These are phyloP conservation scores for Dioctria linearis DNA, from an alignment of 2,888 invertebrate genomes.

Conservation along the genomic window DNA sequence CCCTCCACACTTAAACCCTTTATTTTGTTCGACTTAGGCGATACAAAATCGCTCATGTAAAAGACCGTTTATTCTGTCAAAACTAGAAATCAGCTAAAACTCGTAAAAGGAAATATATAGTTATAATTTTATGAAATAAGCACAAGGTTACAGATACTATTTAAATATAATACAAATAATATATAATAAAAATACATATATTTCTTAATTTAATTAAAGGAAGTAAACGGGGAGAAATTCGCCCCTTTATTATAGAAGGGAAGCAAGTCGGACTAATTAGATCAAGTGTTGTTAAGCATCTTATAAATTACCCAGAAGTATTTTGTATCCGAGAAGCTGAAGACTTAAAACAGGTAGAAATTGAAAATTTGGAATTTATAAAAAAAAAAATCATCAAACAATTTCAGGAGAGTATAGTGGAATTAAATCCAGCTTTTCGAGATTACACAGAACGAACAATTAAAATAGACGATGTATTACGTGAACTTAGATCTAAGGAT, in stretches of 20 bases:
- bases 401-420: slow-evolving; percentile 77
- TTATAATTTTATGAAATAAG: too few species aligned
- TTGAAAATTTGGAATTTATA: background rate
- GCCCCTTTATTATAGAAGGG: slow-evolving; percentile 90
- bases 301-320: slow-evolving; percentile 87
- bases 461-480: slow-evolving; percentile 84
- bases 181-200: too few species aligned
- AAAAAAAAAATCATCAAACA: background rate
- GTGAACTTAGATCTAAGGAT: slow-evolving; percentile 82
- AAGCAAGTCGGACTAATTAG: slow-evolving; percentile 91
- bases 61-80: too few species aligned
- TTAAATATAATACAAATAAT: too few species aligned
- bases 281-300: slow-evolving; percentile 86
- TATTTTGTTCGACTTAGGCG: too few species aligned
- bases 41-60: too few species aligned
- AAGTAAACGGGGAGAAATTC: slow-evolving; percentile 83
- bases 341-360: slow-evolving; percentile 67
- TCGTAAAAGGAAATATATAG: too few species aligned
- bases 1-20: too few species aligned
- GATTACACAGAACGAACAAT: slow-evolving; percentile 87
- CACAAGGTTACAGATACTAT: too few species aligned
- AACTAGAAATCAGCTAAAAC: too few species aligned
- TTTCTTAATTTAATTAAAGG: slow-evolving; percentile 72
- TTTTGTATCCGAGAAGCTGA: slow-evolving; percentile 70
- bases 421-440: slow-evolving; percentile 88